Evolutionary conservation across 1,140 invertebrate species (phyloP).

Genomic region (Drosophila funebris): DNA sequence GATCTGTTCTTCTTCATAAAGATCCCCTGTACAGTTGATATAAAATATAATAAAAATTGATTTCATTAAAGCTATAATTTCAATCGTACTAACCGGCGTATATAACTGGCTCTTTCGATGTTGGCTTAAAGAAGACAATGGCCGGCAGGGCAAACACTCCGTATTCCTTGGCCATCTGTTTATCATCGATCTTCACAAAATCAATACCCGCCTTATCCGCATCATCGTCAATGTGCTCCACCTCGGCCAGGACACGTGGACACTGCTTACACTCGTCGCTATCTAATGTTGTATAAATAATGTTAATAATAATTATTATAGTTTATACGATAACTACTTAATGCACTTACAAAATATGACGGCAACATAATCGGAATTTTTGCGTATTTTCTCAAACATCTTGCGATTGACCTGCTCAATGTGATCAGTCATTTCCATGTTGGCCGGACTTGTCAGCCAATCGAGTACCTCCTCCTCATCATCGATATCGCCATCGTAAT

Average conservation of each 20-base stretch:
- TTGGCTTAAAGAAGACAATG: constrained; percentile 94
- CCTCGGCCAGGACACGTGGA: constrained; percentile 92
- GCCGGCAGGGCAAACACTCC: constrained; percentile 95
- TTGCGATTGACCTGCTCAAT: constrained; percentile 96
- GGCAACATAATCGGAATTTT: constrained; percentile 95
- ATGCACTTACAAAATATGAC: constrained; percentile 97
- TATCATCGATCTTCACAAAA: constrained; percentile 96
- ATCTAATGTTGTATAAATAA: constrained; percentile 85
- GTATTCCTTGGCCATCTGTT: constrained; percentile 92
- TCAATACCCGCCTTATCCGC: constrained; percentile 96
- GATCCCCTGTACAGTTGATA: constrained; percentile 87
- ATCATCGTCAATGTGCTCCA: constrained; percentile 97
- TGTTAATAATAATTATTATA: background rate
- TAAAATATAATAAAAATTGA: background rate
- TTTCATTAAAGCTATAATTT: background rate
- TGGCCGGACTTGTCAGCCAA: constrained; percentile 96
- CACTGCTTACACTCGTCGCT: constrained; percentile 97
- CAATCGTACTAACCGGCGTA: constrained; percentile 89
- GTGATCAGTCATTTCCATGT: constrained; percentile 96
- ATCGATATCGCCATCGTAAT: constrained; percentile 96
- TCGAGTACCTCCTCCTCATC: constrained; percentile 97
- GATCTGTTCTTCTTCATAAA: constrained; percentile 95
- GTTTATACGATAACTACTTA: too few species aligned
- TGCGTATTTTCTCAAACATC: constrained; percentile 96
- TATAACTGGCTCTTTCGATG: constrained; percentile 95